phyloP scores from a whole-genome alignment of 92 coral and sea anemone species.

The Phenganax stokvisi region DNA sequence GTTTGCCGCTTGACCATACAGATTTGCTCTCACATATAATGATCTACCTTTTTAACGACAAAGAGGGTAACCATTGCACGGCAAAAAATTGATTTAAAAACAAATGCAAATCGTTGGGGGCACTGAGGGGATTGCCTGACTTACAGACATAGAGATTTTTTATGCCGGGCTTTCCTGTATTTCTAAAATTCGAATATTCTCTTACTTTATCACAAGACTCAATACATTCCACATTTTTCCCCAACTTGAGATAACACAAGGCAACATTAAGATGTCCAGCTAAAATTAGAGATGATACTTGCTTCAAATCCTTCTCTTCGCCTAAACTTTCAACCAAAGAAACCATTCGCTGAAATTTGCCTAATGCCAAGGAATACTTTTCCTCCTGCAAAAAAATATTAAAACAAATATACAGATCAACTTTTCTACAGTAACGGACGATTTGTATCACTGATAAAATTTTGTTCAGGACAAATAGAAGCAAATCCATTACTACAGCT shows the following conservation, averaged over 20 bases:
- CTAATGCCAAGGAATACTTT: constrained; percentile 63
- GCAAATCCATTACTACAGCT: too few species aligned
- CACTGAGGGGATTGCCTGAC: not conserved
- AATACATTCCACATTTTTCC: constrained; percentile 69
- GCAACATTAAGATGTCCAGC: constrained; percentile 92
- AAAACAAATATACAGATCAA: not conserved
- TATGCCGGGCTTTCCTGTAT: not conserved
- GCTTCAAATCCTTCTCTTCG: constrained; percentile 55
- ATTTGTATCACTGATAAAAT: too few species aligned
- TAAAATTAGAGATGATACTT: constrained; percentile 55
- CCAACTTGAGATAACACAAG: constrained; percentile 75
- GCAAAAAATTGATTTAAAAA: too few species aligned
- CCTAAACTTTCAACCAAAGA: constrained; percentile 71
- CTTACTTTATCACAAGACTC: constrained; percentile 77
- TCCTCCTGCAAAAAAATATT: constrained; percentile 54
- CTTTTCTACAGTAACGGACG: too few species aligned
- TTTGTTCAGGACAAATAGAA: too few species aligned
- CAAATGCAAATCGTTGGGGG: too few species aligned
- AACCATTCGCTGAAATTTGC: constrained; percentile 66
- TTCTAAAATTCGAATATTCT: not conserved
- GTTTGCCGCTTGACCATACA: too few species aligned
- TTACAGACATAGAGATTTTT: too few species aligned
- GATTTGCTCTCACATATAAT: too few species aligned
- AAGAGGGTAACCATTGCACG: too few species aligned
- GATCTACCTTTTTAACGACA: too few species aligned